Evolutionary conservation across 2,888 invertebrate genomes (phyloP), one percentile per base, ranked within the genome.

Genomic region (Eristalinus sepulchralis): DNA sequence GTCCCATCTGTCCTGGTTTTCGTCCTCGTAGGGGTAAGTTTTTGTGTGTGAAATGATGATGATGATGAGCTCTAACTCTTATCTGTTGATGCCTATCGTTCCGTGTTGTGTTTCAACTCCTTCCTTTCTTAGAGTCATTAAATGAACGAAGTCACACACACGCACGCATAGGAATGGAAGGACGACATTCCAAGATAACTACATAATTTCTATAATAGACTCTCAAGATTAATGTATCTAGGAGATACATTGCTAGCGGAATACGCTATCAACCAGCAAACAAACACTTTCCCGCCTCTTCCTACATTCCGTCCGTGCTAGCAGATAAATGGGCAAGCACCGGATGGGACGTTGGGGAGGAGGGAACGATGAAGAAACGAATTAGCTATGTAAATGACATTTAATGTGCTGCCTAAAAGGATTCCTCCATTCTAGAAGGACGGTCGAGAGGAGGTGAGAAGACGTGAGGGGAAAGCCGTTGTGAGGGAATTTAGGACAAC

Each of bases 361-460:
- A 0, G 13, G 57, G 55, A 24, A 27, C n/a, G 17, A 60, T 24
- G 27, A 47, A 47, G 55, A 57, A 55, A 55, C 20, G 24, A 64
- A 64, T 73, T 64, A 73, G 36, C 55, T 57, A 73, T 73, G 73
- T 55, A 73, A 73, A 73, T 64, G 73, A 34, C 55, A 73, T 73
- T 63, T 63, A 73, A 55, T 62, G 62, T 73, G 36, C 24, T 63
- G 34, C 63, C 73, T 55, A 57, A 73, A 64, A 73, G 73, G 64
- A 64, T 73, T 57, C 47, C 17, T 47, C 63, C 24, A 36, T 64
- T 73, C 36, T 55, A 20, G 34, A 57, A 73, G 59, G 70, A 34
- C 11, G 63, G 17, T 13, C 55, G 27, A 53, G 64, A 73, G 55
- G 22, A 17, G 27, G 55, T n/a, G 20, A 24, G n/a, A 24, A n/a